Evolutionary conservation across 2,888 invertebrate species (phyloP).

Genomic region (Aleiodes alternator): DNA sequence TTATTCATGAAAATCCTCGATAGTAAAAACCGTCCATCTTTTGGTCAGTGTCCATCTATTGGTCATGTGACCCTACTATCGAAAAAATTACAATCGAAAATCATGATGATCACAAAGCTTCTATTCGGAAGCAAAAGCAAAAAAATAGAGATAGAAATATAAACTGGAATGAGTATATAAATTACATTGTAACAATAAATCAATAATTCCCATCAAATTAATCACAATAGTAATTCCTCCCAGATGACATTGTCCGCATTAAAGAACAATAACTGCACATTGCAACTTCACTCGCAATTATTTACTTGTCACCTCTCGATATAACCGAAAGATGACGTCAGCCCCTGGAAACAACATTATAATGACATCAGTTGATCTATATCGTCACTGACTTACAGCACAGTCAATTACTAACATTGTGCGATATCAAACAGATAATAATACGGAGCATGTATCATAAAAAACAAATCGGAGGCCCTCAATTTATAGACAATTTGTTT

Average conservation of each 20-base stretch:
- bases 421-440: constrained; percentile 38
- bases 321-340: constrained; percentile 72
- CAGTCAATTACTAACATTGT: constrained; percentile 24
- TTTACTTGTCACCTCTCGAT: constrained; percentile 71
- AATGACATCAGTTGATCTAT: constrained; percentile 74
- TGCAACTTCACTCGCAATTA: constrained; percentile 60
- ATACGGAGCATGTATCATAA: background rate
- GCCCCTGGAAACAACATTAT: constrained; percentile 38
- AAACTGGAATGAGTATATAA: too few relatives aligned
- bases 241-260: background rate
- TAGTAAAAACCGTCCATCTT: too few relatives aligned
- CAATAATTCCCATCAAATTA: background rate
- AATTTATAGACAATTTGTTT: too few relatives aligned
- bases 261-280: constrained; percentile 8
- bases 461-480: too few relatives aligned
- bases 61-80: too few relatives aligned
- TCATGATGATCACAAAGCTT: too few relatives aligned
- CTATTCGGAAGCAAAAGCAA: too few relatives aligned
- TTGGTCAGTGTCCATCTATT: too few relatives aligned
- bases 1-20: too few relatives aligned
- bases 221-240: background rate
- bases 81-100: too few relatives aligned
- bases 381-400: constrained; percentile 59
- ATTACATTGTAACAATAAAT: too few relatives aligned
- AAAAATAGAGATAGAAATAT: too few relatives aligned